phyloP scores from a whole-genome alignment of 2,113 vertebrate genomes.

The Pleuronectes platessa region DNA sequence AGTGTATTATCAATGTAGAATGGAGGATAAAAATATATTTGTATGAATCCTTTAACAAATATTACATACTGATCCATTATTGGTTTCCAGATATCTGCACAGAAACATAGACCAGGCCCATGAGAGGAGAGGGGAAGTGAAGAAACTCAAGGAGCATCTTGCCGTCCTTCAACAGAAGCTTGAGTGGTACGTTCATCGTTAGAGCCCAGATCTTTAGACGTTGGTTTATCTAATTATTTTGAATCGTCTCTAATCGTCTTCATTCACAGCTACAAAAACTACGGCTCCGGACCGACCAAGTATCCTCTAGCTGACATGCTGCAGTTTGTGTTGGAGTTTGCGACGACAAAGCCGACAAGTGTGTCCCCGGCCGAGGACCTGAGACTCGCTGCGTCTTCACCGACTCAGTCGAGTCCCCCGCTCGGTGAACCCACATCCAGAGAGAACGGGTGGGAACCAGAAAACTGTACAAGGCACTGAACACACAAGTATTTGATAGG shows the following conservation, averaged over 20 bases:
- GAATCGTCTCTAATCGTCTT: background rate
- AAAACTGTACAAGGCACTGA: background rate
- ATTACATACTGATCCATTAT: background rate
- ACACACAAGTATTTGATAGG: too few species aligned
- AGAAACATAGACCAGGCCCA: slow-evolving; percentile 89
- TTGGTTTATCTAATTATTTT: background rate
- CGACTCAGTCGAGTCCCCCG: slow-evolving; percentile 27
- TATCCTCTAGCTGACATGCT: slow-evolving; percentile 94
- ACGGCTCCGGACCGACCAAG: slow-evolving; percentile 89
- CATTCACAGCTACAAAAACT: slow-evolving; percentile 88
- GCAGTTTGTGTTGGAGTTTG: slow-evolving; percentile 93
- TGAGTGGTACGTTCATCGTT: slow-evolving; percentile 83
- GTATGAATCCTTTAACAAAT: too few species aligned
- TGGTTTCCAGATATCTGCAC: slow-evolving; percentile 88
- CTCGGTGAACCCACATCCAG: slow-evolving; percentile 58
- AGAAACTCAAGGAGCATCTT: slow-evolving; percentile 88
- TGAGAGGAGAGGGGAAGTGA: slow-evolving; percentile 87
- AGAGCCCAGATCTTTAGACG: background rate
- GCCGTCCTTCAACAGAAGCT: slow-evolving; percentile 89
- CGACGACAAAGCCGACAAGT: slow-evolving; percentile 83
- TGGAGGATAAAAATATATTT: too few species aligned
- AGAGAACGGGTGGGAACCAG: slow-evolving; percentile 67
- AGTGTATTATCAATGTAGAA: too few species aligned
- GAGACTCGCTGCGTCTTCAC: slow-evolving; percentile 25
- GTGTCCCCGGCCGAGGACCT: slow-evolving; percentile 63